These are phyloP conservation scores for Dromococcyx pavoninus DNA, from an alignment of 2,797 vertebrate genomes.

Conservation along the genomic window DNA sequence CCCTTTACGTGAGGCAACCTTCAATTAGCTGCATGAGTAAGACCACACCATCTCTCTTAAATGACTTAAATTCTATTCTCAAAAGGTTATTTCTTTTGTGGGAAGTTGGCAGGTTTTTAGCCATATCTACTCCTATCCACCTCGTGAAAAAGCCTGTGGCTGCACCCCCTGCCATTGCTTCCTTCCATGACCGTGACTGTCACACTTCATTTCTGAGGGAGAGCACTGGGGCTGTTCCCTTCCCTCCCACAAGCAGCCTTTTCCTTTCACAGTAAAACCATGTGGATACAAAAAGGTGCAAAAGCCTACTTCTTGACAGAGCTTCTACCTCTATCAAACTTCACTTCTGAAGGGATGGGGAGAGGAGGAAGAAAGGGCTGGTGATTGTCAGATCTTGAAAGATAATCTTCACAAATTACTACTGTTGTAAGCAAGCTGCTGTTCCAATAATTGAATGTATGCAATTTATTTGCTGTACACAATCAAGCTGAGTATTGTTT, in stretches of 20 bases:
- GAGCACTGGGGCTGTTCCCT: not conserved
- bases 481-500: not conserved
- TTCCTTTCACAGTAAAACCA: not conserved
- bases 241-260: no score
- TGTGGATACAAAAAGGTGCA: not conserved
- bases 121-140: not conserved
- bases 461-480: not conserved
- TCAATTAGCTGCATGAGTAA: constrained; percentile 45
- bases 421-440: not conserved
- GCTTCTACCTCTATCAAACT: not conserved
- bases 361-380: not conserved
- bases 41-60: not conserved
- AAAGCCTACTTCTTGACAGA: not conserved
- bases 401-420: not conserved
- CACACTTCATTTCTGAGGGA: not conserved
- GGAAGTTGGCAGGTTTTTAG: not conserved
- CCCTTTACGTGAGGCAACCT: not conserved
- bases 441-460: not conserved
- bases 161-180: accelerated
- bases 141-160: not conserved
- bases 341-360: not conserved
- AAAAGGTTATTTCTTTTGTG: not conserved
- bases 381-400: not conserved
- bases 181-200: accelerated
- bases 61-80: not conserved